These are phyloP conservation scores for Hirundichthys speculiger DNA, from an alignment of 2,113 vertebrate genomes.

Conservation along the genomic window DNA sequence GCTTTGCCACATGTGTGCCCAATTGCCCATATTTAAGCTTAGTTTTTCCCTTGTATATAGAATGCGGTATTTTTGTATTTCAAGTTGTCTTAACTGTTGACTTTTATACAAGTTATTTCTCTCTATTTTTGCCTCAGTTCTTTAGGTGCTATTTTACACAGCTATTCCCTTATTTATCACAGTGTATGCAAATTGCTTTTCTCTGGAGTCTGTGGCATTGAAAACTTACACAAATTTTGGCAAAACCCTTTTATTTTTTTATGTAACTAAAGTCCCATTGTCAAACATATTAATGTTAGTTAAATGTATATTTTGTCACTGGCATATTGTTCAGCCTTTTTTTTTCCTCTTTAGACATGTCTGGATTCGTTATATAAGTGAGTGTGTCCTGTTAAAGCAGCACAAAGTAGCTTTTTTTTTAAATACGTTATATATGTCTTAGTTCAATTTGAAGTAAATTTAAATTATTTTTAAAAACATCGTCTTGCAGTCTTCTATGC, in stretches of 20 bases:
- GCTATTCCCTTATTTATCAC: too few relatives aligned
- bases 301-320: conserved; percentile 1
- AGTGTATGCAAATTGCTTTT: too few relatives aligned
- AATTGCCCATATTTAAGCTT: conserved; percentile 26
- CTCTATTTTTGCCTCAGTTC: too few relatives aligned
- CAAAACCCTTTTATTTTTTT: neutral
- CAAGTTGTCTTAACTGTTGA: neutral
- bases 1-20: conserved; percentile 45
- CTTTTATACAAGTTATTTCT: too few relatives aligned
- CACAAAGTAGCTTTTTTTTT: too few relatives aligned
- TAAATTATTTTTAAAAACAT: too few relatives aligned
- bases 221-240: conserved; percentile 4
- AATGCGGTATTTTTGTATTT: conserved; percentile 1
- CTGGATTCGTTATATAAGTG: conserved; percentile 56
- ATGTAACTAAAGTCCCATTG: neutral
- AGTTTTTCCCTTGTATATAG: conserved; percentile 4
- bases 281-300: conserved; percentile 6
- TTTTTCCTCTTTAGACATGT: conserved; percentile 44
- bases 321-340: neutral
- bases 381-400: conserved; percentile 54
- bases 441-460: too few relatives aligned
- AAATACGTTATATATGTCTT: too few relatives aligned
- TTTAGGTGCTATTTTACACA: too few relatives aligned
- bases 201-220: neutral
- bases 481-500: too few relatives aligned